A percentile compares a stretch with the other conserved stretches of the same genome.
These are phyloP conservation scores for Arvicanthis niloticus DNA, from an alignment of 2,113 vertebrate species.

Conservation along the genomic window DNA sequence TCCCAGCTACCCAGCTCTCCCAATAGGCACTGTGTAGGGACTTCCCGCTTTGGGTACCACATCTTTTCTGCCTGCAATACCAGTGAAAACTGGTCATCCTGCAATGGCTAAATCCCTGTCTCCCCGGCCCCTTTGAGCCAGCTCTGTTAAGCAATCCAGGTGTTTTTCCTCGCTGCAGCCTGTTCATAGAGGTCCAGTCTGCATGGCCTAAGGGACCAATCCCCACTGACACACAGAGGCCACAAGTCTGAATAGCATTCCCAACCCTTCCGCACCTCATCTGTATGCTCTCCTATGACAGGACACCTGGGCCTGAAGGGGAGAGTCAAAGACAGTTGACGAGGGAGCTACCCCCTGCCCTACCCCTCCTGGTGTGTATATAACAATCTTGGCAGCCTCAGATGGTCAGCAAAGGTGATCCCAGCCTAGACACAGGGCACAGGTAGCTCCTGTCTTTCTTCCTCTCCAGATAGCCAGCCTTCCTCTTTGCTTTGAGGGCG, in stretches of 20 bases:
- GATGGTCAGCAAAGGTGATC: background rate
- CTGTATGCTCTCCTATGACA: background rate
- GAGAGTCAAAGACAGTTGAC: background rate
- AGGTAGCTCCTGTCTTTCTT: rapidly evolving
- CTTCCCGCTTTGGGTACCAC: background rate
- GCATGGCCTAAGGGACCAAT: background rate
- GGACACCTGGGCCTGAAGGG: background rate
- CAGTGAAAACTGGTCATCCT: background rate
- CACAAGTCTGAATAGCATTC: background rate
- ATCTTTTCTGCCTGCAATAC: background rate
- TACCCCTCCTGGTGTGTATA: rapidly evolving
- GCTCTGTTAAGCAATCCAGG: background rate
- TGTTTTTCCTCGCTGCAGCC: background rate
- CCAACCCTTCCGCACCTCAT: background rate
- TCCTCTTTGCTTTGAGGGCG: background rate
- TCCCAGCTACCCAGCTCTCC: background rate
- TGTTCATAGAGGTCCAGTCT: constrained; percentile 30
- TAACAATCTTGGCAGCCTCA: background rate
- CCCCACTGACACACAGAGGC: background rate
- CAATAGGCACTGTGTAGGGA: background rate
- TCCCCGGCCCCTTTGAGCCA: no score
- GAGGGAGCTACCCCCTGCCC: background rate
- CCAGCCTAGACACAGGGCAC: background rate
- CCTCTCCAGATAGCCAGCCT: background rate
- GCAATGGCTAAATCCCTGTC: background rate